Evolutionary conservation across 2,888 invertebrate genomes (phyloP).

Genomic region (Acanthoscelides obtectus): DNA sequence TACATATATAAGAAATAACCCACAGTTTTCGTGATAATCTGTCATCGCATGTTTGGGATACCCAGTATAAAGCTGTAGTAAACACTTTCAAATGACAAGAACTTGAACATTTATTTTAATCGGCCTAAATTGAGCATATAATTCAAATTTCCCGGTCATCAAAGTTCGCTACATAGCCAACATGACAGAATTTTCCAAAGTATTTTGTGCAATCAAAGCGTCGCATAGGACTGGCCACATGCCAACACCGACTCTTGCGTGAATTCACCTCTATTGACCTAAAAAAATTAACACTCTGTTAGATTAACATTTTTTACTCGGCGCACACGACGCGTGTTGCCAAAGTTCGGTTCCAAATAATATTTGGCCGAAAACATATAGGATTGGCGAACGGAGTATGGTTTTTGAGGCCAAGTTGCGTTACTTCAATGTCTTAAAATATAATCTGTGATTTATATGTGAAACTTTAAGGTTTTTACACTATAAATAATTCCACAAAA

Average conservation of each 20-base stretch:
- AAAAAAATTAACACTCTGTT: not conserved
- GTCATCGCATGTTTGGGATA: no score
- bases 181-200: not conserved
- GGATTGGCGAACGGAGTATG: not conserved
- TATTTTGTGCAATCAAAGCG: not conserved
- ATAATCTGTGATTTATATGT: not conserved
- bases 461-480: not conserved
- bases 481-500: no score
- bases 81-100: no score
- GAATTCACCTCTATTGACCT: not conserved
- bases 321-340: not conserved
- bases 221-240: not conserved
- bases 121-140: no score
- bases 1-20: no score
- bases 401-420: not conserved
- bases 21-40: no score
- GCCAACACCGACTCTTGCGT: not conserved
- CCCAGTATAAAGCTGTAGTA: no score
- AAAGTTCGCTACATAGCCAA: not conserved
- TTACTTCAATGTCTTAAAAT: not conserved
- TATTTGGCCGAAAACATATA: not conserved
- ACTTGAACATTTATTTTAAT: no score
- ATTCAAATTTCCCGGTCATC: no score
- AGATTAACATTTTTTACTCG: not conserved
- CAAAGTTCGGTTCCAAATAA: not conserved